Evolutionary conservation across 2,113 vertebrate genomes (phyloP).

Genomic region (Micromys minutus): DNA sequence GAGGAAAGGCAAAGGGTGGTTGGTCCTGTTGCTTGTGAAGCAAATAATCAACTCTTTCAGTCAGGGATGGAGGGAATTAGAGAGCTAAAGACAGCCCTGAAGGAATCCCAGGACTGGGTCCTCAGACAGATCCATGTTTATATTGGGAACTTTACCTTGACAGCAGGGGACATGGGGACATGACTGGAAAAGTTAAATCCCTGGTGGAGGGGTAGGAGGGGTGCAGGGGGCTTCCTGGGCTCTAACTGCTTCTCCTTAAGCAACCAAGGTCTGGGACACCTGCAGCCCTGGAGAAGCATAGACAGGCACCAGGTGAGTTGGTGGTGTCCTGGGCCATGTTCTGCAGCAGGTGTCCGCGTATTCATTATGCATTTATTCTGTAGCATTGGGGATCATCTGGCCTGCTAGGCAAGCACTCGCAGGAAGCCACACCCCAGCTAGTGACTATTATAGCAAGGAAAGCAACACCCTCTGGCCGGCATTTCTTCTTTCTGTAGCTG

Average conservation of each 20-base stretch:
- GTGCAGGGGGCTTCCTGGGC: background rate
- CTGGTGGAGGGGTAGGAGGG: background rate
- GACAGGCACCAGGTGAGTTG: background rate
- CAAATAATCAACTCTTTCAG: slow-evolving; percentile 70
- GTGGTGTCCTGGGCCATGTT: background rate
- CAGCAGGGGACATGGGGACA: slow-evolving; percentile 43
- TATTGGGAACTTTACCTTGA: slow-evolving; percentile 53
- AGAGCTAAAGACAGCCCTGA: slow-evolving; percentile 61
- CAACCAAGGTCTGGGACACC: background rate
- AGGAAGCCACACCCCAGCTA: background rate
- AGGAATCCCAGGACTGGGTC: slow-evolving; percentile 56
- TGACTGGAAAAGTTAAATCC: background rate
- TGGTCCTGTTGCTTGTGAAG: slow-evolving; percentile 61
- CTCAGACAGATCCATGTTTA: slow-evolving; percentile 59
- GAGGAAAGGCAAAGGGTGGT: background rate
- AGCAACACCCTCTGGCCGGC: background rate
- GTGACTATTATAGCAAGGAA: background rate
- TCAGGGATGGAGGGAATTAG: slow-evolving; percentile 51
- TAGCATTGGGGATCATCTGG: background rate
- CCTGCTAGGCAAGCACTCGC: background rate
- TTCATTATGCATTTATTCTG: background rate
- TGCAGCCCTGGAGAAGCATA: background rate
- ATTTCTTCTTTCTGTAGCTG: background rate
- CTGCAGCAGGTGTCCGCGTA: background rate
- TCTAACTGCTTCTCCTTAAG: slow-evolving; percentile 8